Evolutionary conservation across 2,888 invertebrate species (phyloP).

Genomic region (Ennomos erosarius): DNA sequence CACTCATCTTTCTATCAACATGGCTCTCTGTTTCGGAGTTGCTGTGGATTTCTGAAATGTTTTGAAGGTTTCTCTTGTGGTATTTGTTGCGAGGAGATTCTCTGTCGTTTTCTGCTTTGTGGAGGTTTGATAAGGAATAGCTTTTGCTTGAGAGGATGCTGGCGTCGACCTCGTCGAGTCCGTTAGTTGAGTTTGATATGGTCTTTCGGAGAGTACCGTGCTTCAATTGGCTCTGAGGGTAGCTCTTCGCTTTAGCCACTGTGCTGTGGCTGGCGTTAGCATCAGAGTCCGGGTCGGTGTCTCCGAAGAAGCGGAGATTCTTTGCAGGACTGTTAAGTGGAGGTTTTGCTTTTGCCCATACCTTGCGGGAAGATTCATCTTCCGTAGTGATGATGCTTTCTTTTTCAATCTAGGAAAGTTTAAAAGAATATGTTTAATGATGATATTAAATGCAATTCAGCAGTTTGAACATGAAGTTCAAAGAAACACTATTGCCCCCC

Average conservation of each 20-base stretch:
- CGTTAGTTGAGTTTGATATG: conserved; percentile 76
- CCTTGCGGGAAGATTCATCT: conserved; percentile 78
- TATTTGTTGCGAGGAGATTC: conserved; percentile 64
- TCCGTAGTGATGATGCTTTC: conserved; percentile 84
- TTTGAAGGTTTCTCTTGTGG: conserved; percentile 82
- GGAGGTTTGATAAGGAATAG: conserved; percentile 73
- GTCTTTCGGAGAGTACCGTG: conserved; percentile 73
- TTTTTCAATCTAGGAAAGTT: conserved; percentile 68
- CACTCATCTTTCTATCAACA: conserved; percentile 57
- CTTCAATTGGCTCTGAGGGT: conserved; percentile 50
- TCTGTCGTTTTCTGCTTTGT: conserved; percentile 63
- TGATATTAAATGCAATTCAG: too few species aligned
- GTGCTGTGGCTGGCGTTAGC: conserved; percentile 72
- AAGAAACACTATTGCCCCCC: too few species aligned
- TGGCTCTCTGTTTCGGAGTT: conserved; percentile 77
- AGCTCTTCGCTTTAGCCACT: conserved; percentile 62
- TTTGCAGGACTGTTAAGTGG: conserved; percentile 84
- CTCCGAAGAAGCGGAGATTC: conserved; percentile 93
- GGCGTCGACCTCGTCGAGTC: conserved; percentile 73
- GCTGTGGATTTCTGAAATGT: conserved; percentile 83
- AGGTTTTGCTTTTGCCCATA: conserved; percentile 64
- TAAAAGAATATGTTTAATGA: too few species aligned
- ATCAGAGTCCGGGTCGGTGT: conserved; percentile 92
- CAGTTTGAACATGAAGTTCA: too few species aligned
- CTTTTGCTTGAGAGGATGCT: conserved; percentile 70